phyloP scores from a whole-genome alignment of 2,113 vertebrate genomes.

The Trichomycterus rosablanca region DNA sequence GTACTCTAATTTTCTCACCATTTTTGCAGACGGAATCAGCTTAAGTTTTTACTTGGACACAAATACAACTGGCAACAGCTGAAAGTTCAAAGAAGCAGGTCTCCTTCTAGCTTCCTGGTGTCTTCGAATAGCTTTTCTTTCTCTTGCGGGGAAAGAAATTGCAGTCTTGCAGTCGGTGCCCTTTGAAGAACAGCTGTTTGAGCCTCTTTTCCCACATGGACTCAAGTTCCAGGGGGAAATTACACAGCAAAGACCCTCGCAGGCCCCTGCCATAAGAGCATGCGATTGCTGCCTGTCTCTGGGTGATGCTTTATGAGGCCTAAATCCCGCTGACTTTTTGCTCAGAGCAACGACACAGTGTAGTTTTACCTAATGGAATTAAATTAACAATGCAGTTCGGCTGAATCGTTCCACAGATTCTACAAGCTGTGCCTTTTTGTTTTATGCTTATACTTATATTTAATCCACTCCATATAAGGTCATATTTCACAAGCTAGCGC shows the following conservation, averaged over 20 bases:
- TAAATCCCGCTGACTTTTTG: conserved; percentile 10
- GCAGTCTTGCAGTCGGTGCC: conserved; percentile 47
- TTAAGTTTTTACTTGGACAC: neutral
- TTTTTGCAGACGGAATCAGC: neutral
- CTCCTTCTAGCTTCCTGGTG: no score
- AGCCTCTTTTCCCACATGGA: conserved; percentile 30
- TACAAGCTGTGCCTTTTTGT: neutral
- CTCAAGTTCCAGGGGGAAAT: conserved; percentile 51
- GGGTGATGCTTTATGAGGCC: conserved; percentile 2
- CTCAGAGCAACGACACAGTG: neutral
- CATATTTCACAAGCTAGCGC: no score
- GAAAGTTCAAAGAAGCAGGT: no score
- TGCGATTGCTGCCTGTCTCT: conserved; percentile 12
- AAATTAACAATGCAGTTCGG: conserved; percentile 6
- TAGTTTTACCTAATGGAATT: no score
- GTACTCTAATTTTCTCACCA: neutral
- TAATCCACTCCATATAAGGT: conserved; percentile 2
- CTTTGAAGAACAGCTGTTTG: conserved; percentile 60
- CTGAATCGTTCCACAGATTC: neutral
- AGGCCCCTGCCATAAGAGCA: conserved; percentile 4
- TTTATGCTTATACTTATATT: neutral
- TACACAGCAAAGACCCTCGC: conserved; percentile 51
- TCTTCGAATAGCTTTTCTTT: no score
- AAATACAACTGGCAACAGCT: neutral
- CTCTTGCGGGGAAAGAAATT: conserved; percentile 44